Base-by-base conservation (phyloP, 2,888 invertebrate genomes). In the Drosophila cognata region DNA sequence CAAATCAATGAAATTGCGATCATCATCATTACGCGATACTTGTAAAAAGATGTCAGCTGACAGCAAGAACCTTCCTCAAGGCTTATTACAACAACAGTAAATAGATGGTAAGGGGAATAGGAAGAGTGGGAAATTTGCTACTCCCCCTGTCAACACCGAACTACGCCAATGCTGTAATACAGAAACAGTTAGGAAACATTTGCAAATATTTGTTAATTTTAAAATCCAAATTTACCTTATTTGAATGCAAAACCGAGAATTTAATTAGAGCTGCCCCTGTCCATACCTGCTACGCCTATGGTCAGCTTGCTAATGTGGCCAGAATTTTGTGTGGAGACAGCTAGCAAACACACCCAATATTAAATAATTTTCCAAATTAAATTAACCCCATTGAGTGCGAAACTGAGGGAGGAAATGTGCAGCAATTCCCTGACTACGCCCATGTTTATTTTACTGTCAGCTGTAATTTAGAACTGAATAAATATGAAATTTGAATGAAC, bases 21-120 rank as follows among this genome's bases (percentile, higher is more conserved):
- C 46, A 46, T 46, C 46, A 46, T 46, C 46, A 46, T 46, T 46
- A 46, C 46, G 7, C 46, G 46, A 25, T 16, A 46, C 46, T 46
- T 25, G 16, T 1, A 46, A 46, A 16, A 46, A 25, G 13, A 46
- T 25, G 46, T 46, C 46, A 46, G 25, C 46, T 46, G 46, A 25
- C 2, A 16, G 7, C 46, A 46, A 46, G 25, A 25, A 16, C 4
- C 25, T 46, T 46, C 8, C 16, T 8, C 21, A 21, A 46, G 7
- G 21, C 7, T 7, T 4, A 0, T 7, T 13, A 21, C 21, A 46
- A 8, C 18, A 38, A 38, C 8, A 35, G 35, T 35, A 35, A 35
- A 35, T 35, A 13, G 4, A 13, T 35, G 35, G 0, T 1, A 1
- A 38, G n/a, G 4, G 43, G 3, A 46, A 13, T 43, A 11, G 3